phyloP scores from a whole-genome alignment of 2,888 invertebrate species.

The Timema cristinae region DNA sequence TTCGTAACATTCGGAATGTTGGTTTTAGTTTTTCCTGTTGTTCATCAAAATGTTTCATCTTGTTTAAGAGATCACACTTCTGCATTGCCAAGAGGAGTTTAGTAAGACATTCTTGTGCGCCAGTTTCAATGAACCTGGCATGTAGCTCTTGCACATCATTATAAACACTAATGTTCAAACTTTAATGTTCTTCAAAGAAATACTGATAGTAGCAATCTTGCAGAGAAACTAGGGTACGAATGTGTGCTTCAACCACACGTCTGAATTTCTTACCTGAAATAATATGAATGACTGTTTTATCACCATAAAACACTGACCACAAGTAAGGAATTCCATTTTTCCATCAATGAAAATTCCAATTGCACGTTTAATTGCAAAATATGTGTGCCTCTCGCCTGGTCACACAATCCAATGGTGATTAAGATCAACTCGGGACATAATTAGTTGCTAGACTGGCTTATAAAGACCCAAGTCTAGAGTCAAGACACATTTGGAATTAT shows the following conservation, averaged over 20 bases:
- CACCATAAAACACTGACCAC: slow-evolving; percentile 17
- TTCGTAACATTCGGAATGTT: slow-evolving; percentile 10
- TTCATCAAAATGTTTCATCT: background rate
- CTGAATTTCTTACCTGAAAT: slow-evolving; percentile 16
- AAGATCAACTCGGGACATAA: slow-evolving; percentile 17
- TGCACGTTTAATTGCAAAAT: slow-evolving; percentile 14
- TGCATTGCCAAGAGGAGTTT: slow-evolving; percentile 9
- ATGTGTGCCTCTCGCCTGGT: slow-evolving; percentile 25
- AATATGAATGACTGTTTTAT: slow-evolving; percentile 16
- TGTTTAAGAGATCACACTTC: background rate
- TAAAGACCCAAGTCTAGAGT: slow-evolving; percentile 20
- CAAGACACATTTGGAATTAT: slow-evolving; percentile 17
- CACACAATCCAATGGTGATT: slow-evolving; percentile 22
- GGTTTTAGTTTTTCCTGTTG: background rate
- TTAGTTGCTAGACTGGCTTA: slow-evolving; percentile 20
- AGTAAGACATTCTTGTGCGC: slow-evolving; percentile 7
- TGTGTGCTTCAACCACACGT: slow-evolving; percentile 14
- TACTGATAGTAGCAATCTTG: slow-evolving; percentile 9
- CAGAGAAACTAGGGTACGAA: slow-evolving; percentile 10
- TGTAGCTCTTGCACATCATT: slow-evolving; percentile 2
- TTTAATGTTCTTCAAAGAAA: slow-evolving; percentile 3
- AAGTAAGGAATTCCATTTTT: slow-evolving; percentile 16
- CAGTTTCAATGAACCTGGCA: background rate
- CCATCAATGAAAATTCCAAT: slow-evolving; percentile 19
- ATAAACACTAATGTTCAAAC: slow-evolving; percentile 1